Conservation (phyloP, 1,140 invertebrate species). For the Pachypsylla venusta region DNA sequence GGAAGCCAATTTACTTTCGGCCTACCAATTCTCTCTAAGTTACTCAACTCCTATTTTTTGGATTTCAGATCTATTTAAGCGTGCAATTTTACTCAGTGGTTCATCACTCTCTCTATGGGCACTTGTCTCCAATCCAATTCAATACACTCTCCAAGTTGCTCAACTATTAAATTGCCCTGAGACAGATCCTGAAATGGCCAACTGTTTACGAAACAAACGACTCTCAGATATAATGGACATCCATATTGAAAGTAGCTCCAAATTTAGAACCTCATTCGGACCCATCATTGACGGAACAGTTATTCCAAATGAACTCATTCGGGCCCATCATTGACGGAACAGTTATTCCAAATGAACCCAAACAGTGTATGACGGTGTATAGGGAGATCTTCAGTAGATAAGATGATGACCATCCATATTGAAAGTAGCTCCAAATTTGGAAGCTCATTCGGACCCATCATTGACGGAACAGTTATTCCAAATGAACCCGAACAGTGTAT, state of each 20-base stretch:
- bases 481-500: conserved; percentile 57
- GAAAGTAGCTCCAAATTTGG: too few species aligned
- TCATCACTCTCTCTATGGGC: conserved; percentile 83
- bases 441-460: conserved; percentile 63
- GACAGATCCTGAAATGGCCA: conserved; percentile 36
- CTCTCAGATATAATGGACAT: conserved; percentile 52
- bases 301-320: conserved; percentile 55
- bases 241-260: conserved; percentile 40
- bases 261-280: conserved; percentile 56
- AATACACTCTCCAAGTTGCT: conserved; percentile 65
- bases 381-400: conserved; percentile 56
- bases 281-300: conserved; percentile 70
- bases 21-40: too few species aligned
- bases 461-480: conserved; percentile 69
- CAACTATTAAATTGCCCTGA: conserved; percentile 59
- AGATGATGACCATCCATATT: too few species aligned
- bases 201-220: conserved; percentile 45
- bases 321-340: conserved; percentile 70
- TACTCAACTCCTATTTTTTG: too few species aligned
- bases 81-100: conserved; percentile 86
- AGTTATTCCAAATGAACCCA: conserved; percentile 62
- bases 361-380: conserved; percentile 52
- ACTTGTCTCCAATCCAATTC: conserved; percentile 59
- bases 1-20: too few species aligned
- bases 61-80: conserved; percentile 69